Conservation (phyloP, 2,113 vertebrate species). For the Prionailurus viverrinus region DNA sequence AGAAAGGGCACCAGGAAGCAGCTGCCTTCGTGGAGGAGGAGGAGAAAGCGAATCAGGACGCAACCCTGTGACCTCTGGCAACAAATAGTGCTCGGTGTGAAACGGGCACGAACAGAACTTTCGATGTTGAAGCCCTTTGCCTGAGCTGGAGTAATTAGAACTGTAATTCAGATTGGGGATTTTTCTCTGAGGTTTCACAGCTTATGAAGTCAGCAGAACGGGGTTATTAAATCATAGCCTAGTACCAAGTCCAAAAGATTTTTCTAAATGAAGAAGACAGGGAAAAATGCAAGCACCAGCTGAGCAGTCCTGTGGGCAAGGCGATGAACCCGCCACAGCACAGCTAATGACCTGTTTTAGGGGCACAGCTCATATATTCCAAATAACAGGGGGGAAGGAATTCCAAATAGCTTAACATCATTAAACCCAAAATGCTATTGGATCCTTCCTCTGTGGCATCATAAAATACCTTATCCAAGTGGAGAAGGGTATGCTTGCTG, state of each 20-base stretch:
- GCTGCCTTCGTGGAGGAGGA: not conserved
- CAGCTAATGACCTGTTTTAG: constrained; percentile 84
- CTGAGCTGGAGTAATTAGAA: constrained; percentile 70
- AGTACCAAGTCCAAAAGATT: constrained; percentile 63
- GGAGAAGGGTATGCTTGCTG: constrained; percentile 73
- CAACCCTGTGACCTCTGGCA: constrained; percentile 46
- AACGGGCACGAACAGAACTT: constrained; percentile 18
- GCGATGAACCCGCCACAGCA: constrained; percentile 69
- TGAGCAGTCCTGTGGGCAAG: constrained; percentile 72
- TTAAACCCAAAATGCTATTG: constrained; percentile 81
- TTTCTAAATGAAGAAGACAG: constrained; percentile 71
- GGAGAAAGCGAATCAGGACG: not conserved
- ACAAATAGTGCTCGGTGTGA: not conserved
- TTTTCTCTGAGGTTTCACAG: constrained; percentile 77
- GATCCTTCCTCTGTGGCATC: constrained; percentile 80
- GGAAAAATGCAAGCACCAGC: constrained; percentile 69
- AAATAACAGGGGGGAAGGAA: constrained; percentile 81
- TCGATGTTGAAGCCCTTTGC: not conserved
- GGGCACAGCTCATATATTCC: constrained; percentile 74
- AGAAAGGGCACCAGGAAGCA: not conserved
- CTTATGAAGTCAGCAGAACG: constrained; percentile 80
- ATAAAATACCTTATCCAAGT: constrained; percentile 83
- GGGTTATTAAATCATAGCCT: constrained; percentile 81
- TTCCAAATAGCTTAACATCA: constrained; percentile 85
- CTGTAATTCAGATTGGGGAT: constrained; percentile 73